Conservation (phyloP, 2,113 vertebrate genomes). For the Oncorhynchus mykiss region DNA sequence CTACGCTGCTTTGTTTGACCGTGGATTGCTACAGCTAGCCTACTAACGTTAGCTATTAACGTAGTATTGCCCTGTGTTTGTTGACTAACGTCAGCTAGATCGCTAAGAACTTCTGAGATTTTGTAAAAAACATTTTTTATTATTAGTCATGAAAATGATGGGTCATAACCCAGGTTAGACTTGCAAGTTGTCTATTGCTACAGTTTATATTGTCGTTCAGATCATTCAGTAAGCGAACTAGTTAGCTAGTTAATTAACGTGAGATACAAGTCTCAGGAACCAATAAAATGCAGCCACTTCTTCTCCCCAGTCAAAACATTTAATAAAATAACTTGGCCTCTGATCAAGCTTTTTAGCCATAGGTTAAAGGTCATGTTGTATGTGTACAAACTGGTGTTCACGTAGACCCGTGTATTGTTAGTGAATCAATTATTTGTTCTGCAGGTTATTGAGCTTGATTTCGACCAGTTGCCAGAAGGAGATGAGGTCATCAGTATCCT, state of each 20-base stretch:
- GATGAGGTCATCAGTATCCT: conserved; percentile 99
- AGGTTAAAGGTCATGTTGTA: neutral
- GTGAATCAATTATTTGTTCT: conserved; percentile 13
- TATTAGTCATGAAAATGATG: neutral
- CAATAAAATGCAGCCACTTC: neutral
- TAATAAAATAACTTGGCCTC: neutral
- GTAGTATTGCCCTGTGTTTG: too few species aligned
- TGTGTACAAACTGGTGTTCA: neutral
- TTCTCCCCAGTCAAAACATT: neutral
- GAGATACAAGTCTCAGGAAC: too few species aligned
- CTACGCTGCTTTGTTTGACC: neutral
- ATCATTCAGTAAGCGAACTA: too few species aligned
- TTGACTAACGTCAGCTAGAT: too few species aligned
- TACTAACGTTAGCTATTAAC: conserved; percentile 10
- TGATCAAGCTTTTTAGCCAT: neutral
- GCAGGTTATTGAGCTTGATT: conserved; percentile 98
- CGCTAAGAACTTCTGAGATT: too few species aligned
- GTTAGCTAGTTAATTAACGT: too few species aligned
- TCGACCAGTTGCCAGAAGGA: conserved; percentile 96
- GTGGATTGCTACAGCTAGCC: neutral
- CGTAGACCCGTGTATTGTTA: too few species aligned
- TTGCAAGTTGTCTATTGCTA: too few species aligned
- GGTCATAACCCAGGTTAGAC: neutral
- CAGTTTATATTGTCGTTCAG: too few species aligned
- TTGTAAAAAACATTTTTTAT: too few species aligned